Evolutionary conservation across 2,113 vertebrate species (phyloP), one percentile per base, ranked within the genome.

Genomic region (Prionailurus bengalensis): DNA sequence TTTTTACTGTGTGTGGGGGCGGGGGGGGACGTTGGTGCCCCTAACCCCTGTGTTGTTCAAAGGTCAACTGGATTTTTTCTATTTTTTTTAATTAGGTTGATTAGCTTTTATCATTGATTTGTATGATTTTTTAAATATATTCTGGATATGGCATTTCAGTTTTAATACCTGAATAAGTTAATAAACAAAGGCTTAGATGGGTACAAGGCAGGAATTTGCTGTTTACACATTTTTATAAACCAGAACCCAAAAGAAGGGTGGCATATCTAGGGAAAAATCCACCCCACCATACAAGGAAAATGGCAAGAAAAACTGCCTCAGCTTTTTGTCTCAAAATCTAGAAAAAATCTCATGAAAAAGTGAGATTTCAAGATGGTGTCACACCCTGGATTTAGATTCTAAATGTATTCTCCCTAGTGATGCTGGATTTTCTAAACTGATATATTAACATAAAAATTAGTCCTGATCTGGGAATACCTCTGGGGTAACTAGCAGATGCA

Each of bases 361-460:
- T 92, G 25, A 68, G 42, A 61, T 71, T 36, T 88, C 86, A 88
- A 61, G 78, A 97, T 48, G 13, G 29, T 76, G 12, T 70, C 39
- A 58, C n/a, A 78, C 6, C 8, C 78, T 48, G 36, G 23, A 79
- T 87, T 93, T 82, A 74, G 25, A 94, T 8, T 66, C 21, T 10
- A 90, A 90, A 76, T 78, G 33, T 71, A 74, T 14, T 33, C 68
- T 95, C 55, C 23, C 17, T 86, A 82, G 25, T 71, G 85, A 87
- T 39, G 16, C 29, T 88, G 27, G 39, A 78, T 88, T 88, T 93
- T 91, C 48, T 33, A 87, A 82, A 13, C 66, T 90, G 42, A 86
- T 9, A 81, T 63, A 78, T 39, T 66, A 94, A 97, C 39, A 80
- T 19, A 89, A 93, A 94, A 95, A 83, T 87, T 84, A 94, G 31